Conservation (phyloP, 2,888 invertebrate genomes). For the Phaedon cochleariae region DNA sequence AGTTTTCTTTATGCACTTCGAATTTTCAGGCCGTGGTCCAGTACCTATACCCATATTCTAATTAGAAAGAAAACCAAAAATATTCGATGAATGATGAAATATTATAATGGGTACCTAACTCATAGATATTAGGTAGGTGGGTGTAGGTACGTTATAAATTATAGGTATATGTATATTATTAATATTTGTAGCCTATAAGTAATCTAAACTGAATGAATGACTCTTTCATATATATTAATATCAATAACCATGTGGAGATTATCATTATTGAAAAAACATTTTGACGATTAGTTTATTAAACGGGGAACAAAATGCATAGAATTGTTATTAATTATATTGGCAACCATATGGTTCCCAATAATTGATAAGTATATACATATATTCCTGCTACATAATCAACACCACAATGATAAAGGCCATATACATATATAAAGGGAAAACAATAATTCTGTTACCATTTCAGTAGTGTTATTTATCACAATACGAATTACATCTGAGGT, state of each 20-base stretch:
- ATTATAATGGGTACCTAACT: too few species aligned
- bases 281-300: neutral
- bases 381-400: neutral
- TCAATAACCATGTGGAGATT: neutral
- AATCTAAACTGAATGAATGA: neutral
- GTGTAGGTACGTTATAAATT: too few species aligned
- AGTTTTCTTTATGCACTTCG: too few species aligned
- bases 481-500: too few species aligned
- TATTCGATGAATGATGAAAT: too few species aligned
- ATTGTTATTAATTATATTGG: neutral
- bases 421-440: neutral
- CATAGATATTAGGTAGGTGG: too few species aligned
- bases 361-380: too few species aligned
- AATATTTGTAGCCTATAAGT: neutral
- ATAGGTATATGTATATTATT: neutral
- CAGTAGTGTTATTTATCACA: too few species aligned
- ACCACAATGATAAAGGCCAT: neutral
- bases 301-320: neutral
- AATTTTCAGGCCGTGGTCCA: too few species aligned
- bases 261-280: neutral
- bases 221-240: neutral
- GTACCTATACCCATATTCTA: too few species aligned
- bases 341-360: constrained; percentile 4
- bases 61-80: too few species aligned
- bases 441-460: neutral